These are phyloP conservation scores for Pterocles burchelli DNA, from an alignment of 2,113 vertebrate species.

Conservation along the genomic window DNA sequence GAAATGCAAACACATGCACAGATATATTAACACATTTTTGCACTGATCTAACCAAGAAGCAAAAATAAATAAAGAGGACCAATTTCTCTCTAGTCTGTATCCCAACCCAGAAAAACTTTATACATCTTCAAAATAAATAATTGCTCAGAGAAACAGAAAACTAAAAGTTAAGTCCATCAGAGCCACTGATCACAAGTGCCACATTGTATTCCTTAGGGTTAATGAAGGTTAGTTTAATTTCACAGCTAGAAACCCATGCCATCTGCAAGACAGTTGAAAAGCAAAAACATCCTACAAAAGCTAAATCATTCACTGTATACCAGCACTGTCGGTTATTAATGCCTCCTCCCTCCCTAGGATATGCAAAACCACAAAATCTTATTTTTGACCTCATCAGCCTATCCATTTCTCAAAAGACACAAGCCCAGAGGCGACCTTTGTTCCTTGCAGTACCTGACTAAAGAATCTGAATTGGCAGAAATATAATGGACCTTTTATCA, in stretches of 20 bases:
- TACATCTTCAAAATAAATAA: neutral
- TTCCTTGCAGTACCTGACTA: neutral
- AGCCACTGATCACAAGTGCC: neutral
- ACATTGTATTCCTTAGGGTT: neutral
- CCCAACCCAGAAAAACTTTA: neutral
- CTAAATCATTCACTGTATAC: neutral
- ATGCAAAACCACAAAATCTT: neutral
- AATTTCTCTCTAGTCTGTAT: neutral
- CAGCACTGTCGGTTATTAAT: neutral
- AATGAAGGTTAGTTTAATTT: neutral
- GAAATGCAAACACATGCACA: neutral
- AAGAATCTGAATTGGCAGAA: neutral
- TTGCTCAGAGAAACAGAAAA: neutral
- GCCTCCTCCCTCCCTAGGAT: neutral
- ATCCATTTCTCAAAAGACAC: neutral
- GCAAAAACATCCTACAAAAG: neutral
- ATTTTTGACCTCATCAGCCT: neutral
- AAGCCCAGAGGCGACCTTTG: constrained; percentile 2
- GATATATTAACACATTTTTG: neutral
- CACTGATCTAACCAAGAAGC: neutral
- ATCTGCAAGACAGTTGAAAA: neutral
- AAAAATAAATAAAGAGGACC: neutral
- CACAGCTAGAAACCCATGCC: neutral
- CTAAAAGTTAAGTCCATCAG: neutral
- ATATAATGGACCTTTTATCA: neutral